Percentiles rank a stretch among this genome's conserved stretches.
Evolutionary conservation across 1,140 invertebrate species (phyloP).

Genomic region (Pachyrhynchus sulphureomaculatus): DNA sequence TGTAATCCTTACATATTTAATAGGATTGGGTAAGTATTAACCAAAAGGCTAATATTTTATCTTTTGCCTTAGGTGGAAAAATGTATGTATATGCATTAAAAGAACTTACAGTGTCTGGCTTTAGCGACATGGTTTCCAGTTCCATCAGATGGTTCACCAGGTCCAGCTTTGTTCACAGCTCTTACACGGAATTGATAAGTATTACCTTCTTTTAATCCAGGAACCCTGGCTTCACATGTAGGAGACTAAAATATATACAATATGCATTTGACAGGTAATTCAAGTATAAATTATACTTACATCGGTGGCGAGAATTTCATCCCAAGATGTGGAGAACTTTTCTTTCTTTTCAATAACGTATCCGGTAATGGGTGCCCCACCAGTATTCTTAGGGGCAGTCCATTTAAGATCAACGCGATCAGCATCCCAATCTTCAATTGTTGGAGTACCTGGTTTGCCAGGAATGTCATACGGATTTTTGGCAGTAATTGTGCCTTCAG

Average conservation of each 20-base stretch:
- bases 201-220: slow-evolving; percentile 87
- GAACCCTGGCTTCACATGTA: slow-evolving; percentile 77
- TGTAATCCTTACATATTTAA: too few relatives aligned
- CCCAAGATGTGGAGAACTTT: slow-evolving; percentile 85
- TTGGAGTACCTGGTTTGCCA: slow-evolving; percentile 84
- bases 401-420: slow-evolving; percentile 92
- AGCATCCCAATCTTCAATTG: slow-evolving; percentile 90
- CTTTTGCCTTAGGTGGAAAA: too few relatives aligned
- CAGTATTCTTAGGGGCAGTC: slow-evolving; percentile 84
- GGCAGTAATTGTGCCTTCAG: slow-evolving; percentile 79
- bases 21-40: too few relatives aligned
- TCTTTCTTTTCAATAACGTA: slow-evolving; percentile 98
- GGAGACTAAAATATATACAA: slow-evolving; percentile 60
- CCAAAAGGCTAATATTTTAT: too few relatives aligned
- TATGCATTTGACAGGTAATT: too few relatives aligned
- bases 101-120: slow-evolving; percentile 82
- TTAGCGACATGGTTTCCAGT: slow-evolving; percentile 87
- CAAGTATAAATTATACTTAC: slow-evolving; percentile 54
- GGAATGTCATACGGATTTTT: slow-evolving; percentile 94
- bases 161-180: slow-evolving; percentile 93
- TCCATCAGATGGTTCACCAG: slow-evolving; percentile 84
- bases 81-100: too few relatives aligned
- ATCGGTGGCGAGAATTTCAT: slow-evolving; percentile 79
- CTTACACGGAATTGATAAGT: slow-evolving; percentile 90
- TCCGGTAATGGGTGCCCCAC: slow-evolving; percentile 91